Base-by-base conservation (phyloP, 53 echinoderm and acorn worm species). In the Holothuria scabra region DNA sequence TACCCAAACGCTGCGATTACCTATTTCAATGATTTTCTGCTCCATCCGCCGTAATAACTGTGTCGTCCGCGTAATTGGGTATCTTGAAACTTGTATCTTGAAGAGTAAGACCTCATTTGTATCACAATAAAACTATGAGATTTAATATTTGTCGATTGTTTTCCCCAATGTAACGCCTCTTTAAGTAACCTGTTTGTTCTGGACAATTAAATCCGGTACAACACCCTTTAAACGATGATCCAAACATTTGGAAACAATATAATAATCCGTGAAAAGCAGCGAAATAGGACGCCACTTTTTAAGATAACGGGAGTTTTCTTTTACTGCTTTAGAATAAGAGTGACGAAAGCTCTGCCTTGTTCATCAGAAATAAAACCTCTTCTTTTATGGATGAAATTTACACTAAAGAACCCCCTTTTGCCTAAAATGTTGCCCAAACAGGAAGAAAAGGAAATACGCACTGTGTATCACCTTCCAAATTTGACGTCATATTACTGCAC, bases 291-390 rank as follows among this genome's bases (percentile, higher is more conserved):
- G n/a, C n/a, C n/a, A n/a, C n/a, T n/a, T n/a, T n/a, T n/a, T n/a
- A n/a, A n/a, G n/a, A n/a, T n/a, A n/a, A n/a, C n/a, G n/a, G n/a
- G n/a, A n/a, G n/a, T n/a, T n/a, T n/a, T n/a, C n/a, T n/a, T n/a
- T n/a, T n/a, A n/a, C n/a, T n/a, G n/a, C n/a, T n/a, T n/a, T n/a
- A n/a, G n/a, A n/a, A n/a, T n/a, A n/a, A n/a, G n/a, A n/a, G n/a
- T n/a, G n/a, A n/a, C n/a, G n/a, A n/a, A n/a, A n/a, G n/a, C n/a
- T 33, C 69, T 29, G 28, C 41, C 69, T 23, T 69, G 69, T 23
- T 69, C 69, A 33, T 34, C 69, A 18, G 69, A 69, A 33, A 69
- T 69, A 23, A 21, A 69, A 44, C 69, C 69, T 35, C 31, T 31
- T 7, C 8, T 8, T 18, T 1, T 11, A 26, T 2, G 29, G 31